Evolutionary conservation across 2,888 invertebrate genomes (phyloP).

Genomic region (Lomographa bimaculata): DNA sequence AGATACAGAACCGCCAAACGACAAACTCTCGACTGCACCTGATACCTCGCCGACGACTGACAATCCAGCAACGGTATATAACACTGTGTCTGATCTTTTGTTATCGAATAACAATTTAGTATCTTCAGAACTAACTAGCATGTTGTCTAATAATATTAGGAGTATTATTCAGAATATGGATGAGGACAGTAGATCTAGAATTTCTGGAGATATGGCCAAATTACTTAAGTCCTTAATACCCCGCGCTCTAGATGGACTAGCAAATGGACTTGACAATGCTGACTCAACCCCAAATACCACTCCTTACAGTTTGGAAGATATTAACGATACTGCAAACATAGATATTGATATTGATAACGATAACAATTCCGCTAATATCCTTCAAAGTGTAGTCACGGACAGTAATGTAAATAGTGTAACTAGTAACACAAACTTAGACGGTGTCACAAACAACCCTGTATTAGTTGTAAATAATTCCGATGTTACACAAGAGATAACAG

Average conservation of each 20-base stretch:
- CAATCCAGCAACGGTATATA: constrained; percentile 76
- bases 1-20: constrained; percentile 68
- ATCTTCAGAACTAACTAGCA: constrained; percentile 80
- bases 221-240: constrained; percentile 78
- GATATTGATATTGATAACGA: constrained; percentile 51
- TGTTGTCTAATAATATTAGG: constrained; percentile 76
- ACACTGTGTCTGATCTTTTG: constrained; percentile 77
- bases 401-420: constrained; percentile 65
- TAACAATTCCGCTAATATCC: constrained; percentile 49
- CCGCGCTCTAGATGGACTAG: constrained; percentile 68
- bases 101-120: constrained; percentile 74
- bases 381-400: constrained; percentile 56
- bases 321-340: constrained; percentile 72
- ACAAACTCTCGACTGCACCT: constrained; percentile 68
- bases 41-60: constrained; percentile 68
- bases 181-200: constrained; percentile 69
- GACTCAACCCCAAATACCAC: constrained; percentile 68
- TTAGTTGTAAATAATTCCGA: constrained; percentile 62
- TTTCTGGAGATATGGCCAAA: constrained; percentile 79
- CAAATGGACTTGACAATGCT: constrained; percentile 57
- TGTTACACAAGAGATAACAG: constrained; percentile 38
- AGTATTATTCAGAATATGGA: constrained; percentile 74
- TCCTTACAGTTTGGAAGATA: constrained; percentile 78
- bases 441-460: constrained; percentile 38
- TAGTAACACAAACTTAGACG: constrained; percentile 42